Conservation (phyloP, 1,140 invertebrate genomes). For the Aphaenogaster ashmeadi region DNA sequence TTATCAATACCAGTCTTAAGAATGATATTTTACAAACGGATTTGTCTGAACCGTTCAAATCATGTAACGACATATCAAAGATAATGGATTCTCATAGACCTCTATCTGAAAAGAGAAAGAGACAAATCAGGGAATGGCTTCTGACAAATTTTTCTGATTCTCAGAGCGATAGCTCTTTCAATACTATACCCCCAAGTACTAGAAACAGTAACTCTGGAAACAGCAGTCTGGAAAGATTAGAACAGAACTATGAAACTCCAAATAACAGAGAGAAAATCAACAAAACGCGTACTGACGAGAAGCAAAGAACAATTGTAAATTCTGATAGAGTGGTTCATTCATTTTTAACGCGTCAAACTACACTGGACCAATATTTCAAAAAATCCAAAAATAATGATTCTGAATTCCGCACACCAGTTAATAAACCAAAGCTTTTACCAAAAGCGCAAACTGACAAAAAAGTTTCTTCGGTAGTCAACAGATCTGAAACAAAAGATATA, state of each 20-base stretch:
- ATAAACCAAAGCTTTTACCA: neutral
- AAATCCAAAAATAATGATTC: slow-evolving; percentile 18
- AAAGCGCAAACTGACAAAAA: slow-evolving; percentile 19
- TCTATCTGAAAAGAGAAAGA: slow-evolving; percentile 65
- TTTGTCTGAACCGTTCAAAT: neutral
- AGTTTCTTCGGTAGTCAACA: neutral
- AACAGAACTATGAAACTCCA: slow-evolving; percentile 84
- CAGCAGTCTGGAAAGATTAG: slow-evolving; percentile 85
- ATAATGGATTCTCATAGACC: neutral
- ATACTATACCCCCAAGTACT: slow-evolving; percentile 75
- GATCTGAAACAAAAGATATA: slow-evolving; percentile 63
- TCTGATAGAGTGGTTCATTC: neutral
- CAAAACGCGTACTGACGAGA: slow-evolving; percentile 39
- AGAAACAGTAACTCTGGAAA: slow-evolving; percentile 82
- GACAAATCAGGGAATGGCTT: slow-evolving; percentile 83
- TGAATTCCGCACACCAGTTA: slow-evolving; percentile 17
- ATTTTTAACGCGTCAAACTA: slow-evolving; percentile 1
- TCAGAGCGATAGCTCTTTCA: slow-evolving; percentile 77
- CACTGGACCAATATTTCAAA: slow-evolving; percentile 51
- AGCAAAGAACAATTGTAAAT: neutral
- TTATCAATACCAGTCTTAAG: slow-evolving; percentile 52
- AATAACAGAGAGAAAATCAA: slow-evolving; percentile 84
- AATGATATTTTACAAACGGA: slow-evolving; percentile 38
- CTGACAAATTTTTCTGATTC: slow-evolving; percentile 77
- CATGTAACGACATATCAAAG: neutral